Percentiles rank a stretch among this genome's conserved stretches.
Conservation (phyloP, 2,888 invertebrate genomes). For the Vesta saturnalis region DNA sequence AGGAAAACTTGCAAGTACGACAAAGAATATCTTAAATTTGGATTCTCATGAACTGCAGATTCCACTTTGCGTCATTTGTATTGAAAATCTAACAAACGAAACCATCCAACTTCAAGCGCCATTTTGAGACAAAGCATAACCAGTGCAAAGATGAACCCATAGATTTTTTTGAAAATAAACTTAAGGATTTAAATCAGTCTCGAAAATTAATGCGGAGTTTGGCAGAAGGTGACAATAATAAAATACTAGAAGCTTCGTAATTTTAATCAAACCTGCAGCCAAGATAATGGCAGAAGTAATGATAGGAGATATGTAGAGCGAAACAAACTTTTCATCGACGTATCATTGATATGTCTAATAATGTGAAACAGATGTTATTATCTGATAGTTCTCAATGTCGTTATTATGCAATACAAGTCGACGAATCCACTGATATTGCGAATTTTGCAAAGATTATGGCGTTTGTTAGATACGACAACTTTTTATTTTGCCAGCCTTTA, state of each 20-base stretch:
- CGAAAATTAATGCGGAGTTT: neutral
- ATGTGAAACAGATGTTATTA: constrained; percentile 5
- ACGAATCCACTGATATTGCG: neutral
- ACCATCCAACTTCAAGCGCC: too few species aligned
- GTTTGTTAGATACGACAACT: neutral
- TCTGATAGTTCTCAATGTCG: too few species aligned
- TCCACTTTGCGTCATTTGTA: too few species aligned
- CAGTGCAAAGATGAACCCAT: too few species aligned
- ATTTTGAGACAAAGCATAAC: too few species aligned
- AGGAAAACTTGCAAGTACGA: neutral
- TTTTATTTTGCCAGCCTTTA: neutral
- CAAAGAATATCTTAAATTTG: too few species aligned
- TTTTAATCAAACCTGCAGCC: constrained; percentile 19
- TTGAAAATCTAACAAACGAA: too few species aligned
- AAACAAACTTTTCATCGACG: constrained; percentile 11
- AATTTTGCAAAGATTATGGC: neutral
- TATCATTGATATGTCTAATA: neutral
- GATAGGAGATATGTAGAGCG: constrained; percentile 4
- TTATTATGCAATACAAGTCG: neutral
- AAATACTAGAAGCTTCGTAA: constrained; percentile 15
- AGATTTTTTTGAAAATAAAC: too few species aligned
- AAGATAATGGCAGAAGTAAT: constrained; percentile 19
- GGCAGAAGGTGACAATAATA: constrained; percentile 5
- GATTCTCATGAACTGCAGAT: neutral
- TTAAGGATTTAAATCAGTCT: constrained; percentile 12